Evolutionary conservation across 2,888 invertebrate genomes (phyloP).

Genomic region (Bruchidius siliquastri): DNA sequence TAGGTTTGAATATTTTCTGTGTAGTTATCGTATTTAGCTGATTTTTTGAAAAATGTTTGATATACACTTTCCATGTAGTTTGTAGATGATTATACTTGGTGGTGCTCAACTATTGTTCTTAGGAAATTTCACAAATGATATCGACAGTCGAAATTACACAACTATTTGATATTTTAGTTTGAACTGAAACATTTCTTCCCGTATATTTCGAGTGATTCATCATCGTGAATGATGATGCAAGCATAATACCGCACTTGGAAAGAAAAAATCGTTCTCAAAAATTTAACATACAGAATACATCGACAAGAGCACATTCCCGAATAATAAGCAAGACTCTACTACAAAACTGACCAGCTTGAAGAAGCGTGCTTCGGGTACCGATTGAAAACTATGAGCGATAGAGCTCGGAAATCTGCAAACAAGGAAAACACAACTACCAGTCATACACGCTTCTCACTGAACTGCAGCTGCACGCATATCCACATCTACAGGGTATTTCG

Average conservation of each 20-base stretch:
- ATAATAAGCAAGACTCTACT: constrained; percentile 34
- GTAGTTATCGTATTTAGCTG: too few relatives aligned
- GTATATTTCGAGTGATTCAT: too few relatives aligned
- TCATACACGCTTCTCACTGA: constrained; percentile 28
- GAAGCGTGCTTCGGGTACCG: constrained; percentile 51
- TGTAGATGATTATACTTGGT: too few relatives aligned
- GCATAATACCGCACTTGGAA: background rate
- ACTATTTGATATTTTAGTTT: too few relatives aligned
- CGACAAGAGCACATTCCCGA: constrained; percentile 30
- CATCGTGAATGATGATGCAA: too few relatives aligned
- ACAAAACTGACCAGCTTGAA: constrained; percentile 48
- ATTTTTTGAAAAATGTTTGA: too few relatives aligned
- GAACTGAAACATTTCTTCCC: too few relatives aligned
- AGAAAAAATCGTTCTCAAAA: constrained; percentile 8
- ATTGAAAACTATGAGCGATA: constrained; percentile 71
- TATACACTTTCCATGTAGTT: too few relatives aligned
- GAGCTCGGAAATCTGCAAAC: constrained; percentile 72
- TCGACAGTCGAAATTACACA: too few relatives aligned
- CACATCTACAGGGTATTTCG: background rate
- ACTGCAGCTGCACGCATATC: background rate
- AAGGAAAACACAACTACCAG: constrained; percentile 36
- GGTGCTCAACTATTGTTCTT: too few relatives aligned
- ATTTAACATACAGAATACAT: background rate
- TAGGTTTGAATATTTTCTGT: too few relatives aligned
- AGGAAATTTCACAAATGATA: too few relatives aligned